Evolutionary conservation across 2,797 vertebrate genomes (phyloP).

Genomic region (Urocyon cinereoargenteus): DNA sequence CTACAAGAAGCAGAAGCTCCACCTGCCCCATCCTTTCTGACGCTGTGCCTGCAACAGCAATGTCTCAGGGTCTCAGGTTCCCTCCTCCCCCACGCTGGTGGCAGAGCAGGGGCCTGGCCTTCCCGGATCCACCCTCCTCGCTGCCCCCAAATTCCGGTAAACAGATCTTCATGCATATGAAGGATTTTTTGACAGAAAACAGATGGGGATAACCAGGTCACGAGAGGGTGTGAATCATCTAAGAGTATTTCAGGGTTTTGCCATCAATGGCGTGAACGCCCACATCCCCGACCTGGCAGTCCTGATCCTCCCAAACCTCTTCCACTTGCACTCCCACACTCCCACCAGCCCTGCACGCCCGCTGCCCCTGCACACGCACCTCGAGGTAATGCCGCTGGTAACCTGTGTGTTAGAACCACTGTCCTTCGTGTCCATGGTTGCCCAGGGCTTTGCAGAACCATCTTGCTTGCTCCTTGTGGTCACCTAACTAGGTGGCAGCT

Average conservation of each 20-base stretch:
- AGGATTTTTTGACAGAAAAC: slow-evolving; percentile 41
- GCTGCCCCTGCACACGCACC: too few species aligned
- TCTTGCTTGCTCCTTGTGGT: accelerated
- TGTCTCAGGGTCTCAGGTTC: too few species aligned
- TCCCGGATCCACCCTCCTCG: background rate
- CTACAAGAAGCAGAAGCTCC: accelerated
- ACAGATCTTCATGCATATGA: background rate
- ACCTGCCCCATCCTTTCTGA: background rate
- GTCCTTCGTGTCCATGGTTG: background rate
- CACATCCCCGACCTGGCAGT: background rate
- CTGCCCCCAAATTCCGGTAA: background rate
- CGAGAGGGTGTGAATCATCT: slow-evolving; percentile 47
- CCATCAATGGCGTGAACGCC: background rate
- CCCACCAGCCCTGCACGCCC: too few species aligned
- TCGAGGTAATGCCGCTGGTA: accelerated
- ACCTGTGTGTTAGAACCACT: accelerated
- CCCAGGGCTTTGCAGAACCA: accelerated
- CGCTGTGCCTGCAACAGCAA: accelerated
- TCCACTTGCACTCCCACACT: too few species aligned
- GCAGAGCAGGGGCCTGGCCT: background rate
- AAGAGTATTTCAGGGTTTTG: background rate
- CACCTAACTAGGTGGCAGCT: accelerated
- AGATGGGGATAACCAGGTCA: slow-evolving; percentile 28
- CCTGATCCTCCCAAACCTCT: background rate
- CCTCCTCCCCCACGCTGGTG: background rate